Conservation (phyloP, 2,888 invertebrate species). For the Calameuta idolon region DNA sequence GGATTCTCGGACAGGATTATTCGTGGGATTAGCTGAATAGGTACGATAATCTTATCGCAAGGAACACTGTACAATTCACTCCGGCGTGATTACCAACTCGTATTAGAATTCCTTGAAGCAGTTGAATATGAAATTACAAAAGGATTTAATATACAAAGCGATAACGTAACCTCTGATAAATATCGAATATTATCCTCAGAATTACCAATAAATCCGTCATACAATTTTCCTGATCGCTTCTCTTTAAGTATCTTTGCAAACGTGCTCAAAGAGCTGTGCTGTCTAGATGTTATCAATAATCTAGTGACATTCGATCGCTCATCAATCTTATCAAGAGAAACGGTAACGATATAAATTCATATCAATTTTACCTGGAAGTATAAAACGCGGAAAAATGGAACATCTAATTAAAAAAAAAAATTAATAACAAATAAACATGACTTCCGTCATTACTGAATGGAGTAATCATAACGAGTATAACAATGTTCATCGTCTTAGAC, state of each 20-base stretch:
- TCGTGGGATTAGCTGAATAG: neutral
- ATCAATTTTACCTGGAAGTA: neutral
- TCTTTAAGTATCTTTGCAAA: neutral
- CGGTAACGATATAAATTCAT: neutral
- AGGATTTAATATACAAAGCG: neutral
- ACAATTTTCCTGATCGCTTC: neutral
- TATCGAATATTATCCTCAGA: neutral
- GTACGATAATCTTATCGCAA: neutral
- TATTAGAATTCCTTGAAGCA: neutral
- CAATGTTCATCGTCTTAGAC: neutral
- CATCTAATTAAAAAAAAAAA: neutral
- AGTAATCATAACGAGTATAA: neutral
- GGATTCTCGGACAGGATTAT: neutral
- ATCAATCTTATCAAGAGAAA: neutral
- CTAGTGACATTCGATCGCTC: neutral
- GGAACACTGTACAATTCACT: neutral
- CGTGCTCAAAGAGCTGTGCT: neutral
- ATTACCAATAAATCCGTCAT: neutral
- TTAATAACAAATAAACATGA: neutral
- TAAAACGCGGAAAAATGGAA: neutral
- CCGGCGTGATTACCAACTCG: neutral
- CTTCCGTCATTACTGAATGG: neutral
- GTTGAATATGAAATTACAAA: neutral
- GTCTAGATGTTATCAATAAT: neutral
- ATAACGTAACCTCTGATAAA: neutral